phyloP scores from a whole-genome alignment of 92 coral and sea anemone species.

The Epizoanthus scotinus region DNA sequence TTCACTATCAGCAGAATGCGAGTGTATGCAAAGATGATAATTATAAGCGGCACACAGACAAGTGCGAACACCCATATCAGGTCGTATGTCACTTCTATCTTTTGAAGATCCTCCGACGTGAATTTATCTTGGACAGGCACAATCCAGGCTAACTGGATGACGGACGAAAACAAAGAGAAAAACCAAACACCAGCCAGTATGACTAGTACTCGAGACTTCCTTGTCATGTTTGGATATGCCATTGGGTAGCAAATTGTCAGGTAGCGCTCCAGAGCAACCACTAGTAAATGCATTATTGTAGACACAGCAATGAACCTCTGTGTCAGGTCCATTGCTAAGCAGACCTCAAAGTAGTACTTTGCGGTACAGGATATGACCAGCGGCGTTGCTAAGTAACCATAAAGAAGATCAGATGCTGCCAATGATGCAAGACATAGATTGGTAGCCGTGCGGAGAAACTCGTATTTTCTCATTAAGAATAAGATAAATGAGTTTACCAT shows the following conservation, averaged over 20 bases:
- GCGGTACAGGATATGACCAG: constrained; percentile 20
- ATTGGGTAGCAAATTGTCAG: constrained; percentile 16
- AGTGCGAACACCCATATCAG: constrained; percentile 17
- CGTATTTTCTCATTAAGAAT: constrained; percentile 1
- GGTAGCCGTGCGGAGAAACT: constrained; percentile 28
- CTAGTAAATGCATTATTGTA: constrained; percentile 21
- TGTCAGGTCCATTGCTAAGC: constrained; percentile 20
- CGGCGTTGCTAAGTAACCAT: constrained; percentile 20
- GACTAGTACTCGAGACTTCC: neutral
- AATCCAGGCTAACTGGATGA: constrained; percentile 33
- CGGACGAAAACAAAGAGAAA: constrained; percentile 3
- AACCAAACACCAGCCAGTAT: constrained; percentile 27
- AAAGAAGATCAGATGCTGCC: constrained; percentile 35
- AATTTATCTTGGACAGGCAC: neutral
- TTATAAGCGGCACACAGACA: constrained; percentile 2
- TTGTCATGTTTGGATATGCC: neutral
- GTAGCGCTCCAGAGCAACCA: constrained; percentile 33
- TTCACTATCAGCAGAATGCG: constrained; percentile 13
- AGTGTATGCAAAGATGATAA: neutral
- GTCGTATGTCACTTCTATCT: constrained; percentile 19
- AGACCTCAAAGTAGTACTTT: constrained; percentile 16
- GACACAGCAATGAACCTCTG: constrained; percentile 28
- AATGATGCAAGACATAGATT: constrained; percentile 20
- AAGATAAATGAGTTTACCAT: constrained; percentile 10
- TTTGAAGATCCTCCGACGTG: neutral